Percentiles rank a stretch among this genome's conserved stretches.
phyloP scores from a whole-genome alignment of 2,113 vertebrate species.

The Dicrurus megarhynchus region DNA sequence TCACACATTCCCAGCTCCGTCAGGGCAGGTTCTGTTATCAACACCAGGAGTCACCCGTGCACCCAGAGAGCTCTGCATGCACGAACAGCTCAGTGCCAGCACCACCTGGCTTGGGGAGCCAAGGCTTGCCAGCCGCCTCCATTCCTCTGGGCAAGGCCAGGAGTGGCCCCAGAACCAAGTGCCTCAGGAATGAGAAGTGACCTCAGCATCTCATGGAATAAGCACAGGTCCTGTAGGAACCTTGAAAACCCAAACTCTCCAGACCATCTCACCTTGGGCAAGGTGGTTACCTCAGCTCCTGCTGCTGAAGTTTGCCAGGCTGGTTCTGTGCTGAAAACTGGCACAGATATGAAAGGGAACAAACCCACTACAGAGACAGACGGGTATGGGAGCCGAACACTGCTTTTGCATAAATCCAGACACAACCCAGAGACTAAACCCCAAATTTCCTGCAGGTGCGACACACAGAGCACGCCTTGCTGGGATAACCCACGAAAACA shows the following conservation, averaged over 20 bases:
- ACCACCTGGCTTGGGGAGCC: background rate
- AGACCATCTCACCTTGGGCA: constrained; percentile 64
- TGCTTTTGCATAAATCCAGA: background rate
- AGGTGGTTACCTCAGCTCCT: constrained; percentile 59
- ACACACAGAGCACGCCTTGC: background rate
- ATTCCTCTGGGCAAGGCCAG: background rate
- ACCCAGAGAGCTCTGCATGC: background rate
- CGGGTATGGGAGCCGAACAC: background rate
- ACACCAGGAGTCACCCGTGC: background rate
- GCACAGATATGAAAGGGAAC: background rate
- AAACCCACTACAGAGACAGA: background rate
- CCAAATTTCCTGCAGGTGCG: background rate
- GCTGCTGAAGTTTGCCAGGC: constrained; percentile 64
- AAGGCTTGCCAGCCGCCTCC: background rate
- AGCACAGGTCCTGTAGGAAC: constrained; percentile 6
- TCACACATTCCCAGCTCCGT: background rate
- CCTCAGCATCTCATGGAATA: background rate
- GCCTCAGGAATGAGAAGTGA: background rate
- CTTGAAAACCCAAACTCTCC: background rate
- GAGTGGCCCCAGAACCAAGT: background rate
- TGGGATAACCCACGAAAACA: background rate
- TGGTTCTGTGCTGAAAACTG: constrained; percentile 18
- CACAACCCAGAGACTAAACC: background rate
- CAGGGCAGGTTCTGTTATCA: background rate
- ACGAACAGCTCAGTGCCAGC: background rate